phyloP scores from a whole-genome alignment of 2,113 vertebrate genomes.

The rat (Rattus norvegicus) region DNA sequence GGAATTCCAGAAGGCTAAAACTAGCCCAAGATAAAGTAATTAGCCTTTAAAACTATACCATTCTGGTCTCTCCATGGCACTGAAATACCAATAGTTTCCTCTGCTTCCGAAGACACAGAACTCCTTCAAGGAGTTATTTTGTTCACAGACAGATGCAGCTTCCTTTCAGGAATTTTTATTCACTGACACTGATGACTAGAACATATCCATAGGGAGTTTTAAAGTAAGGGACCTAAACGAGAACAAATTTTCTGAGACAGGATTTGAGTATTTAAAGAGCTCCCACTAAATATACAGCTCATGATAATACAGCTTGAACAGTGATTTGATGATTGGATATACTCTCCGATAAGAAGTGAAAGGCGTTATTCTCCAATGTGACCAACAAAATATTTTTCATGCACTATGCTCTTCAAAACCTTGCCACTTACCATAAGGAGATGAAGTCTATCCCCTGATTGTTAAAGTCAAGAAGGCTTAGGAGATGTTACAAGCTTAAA shows the following conservation, averaged over 20 bases:
- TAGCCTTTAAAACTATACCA: neutral
- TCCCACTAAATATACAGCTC: too few relatives aligned
- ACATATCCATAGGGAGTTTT: neutral
- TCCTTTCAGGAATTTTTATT: neutral
- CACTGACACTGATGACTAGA: neutral
- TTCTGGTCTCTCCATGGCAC: neutral
- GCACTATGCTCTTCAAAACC: neutral
- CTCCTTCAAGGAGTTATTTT: neutral
- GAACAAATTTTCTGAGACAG: neutral
- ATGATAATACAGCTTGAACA: neutral
- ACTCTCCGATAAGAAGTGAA: neutral
- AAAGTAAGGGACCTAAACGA: neutral
- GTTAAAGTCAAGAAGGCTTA: neutral
- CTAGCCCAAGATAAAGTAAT: neutral
- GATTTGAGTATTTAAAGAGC: neutral
- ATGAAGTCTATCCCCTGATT: neutral
- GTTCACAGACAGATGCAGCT: neutral
- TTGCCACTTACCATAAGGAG: neutral
- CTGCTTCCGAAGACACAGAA: neutral
- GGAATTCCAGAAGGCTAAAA: neutral
- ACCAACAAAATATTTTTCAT: neutral
- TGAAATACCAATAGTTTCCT: neutral
- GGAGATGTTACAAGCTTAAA: neutral
- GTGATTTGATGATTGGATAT: neutral
- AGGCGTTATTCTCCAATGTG: neutral